Percentiles rank a stretch among this genome's conserved stretches.
Evolutionary conservation across 92 coral and sea anemone species (phyloP).

Genomic region (Plumapathes pennacea): DNA sequence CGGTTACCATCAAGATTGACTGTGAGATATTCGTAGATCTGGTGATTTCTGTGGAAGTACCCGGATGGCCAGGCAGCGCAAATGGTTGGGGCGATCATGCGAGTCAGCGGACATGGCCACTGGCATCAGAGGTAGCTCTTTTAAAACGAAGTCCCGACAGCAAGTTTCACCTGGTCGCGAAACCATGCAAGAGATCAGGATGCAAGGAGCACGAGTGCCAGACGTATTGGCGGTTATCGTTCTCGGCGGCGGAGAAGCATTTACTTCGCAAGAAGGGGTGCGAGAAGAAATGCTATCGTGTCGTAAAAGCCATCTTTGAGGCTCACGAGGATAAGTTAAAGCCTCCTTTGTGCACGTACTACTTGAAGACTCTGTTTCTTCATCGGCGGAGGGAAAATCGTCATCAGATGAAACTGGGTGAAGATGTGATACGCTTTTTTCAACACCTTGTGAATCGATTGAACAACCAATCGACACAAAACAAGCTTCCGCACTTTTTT

Average conservation of each 20-base stretch:
- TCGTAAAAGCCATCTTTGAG: conserved; percentile 35
- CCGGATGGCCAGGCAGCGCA: conserved; percentile 35
- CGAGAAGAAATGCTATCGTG: conserved; percentile 20
- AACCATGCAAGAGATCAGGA: conserved; percentile 2
- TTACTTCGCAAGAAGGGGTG: conserved; percentile 10
- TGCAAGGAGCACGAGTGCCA: not conserved
- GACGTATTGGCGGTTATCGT: conserved; percentile 48
- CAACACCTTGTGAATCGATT: conserved; percentile 4
- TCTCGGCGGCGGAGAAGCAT: conserved; percentile 41
- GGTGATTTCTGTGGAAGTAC: conserved; percentile 36
- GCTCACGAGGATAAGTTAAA: conserved; percentile 9
- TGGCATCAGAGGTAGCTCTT: conserved; percentile 1
- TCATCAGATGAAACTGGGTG: conserved; percentile 8
- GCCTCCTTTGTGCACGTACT: conserved; percentile 37
- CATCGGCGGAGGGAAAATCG: conserved; percentile 4
- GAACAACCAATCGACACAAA: not conserved
- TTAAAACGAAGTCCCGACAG: conserved; percentile 11
- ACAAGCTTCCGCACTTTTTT: conserved; percentile 35
- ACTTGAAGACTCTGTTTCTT: conserved; percentile 45
- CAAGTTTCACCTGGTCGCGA: conserved; percentile 39
- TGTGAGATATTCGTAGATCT: conserved; percentile 22
- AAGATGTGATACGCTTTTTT: conserved; percentile 29
- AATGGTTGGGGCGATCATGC: conserved; percentile 26
- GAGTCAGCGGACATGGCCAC: conserved; percentile 23
- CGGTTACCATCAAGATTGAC: conserved; percentile 35